Evolutionary conservation across 2,888 invertebrate species (phyloP), one percentile per base, ranked within the genome.

Genomic region (Rhingia rostrata): DNA sequence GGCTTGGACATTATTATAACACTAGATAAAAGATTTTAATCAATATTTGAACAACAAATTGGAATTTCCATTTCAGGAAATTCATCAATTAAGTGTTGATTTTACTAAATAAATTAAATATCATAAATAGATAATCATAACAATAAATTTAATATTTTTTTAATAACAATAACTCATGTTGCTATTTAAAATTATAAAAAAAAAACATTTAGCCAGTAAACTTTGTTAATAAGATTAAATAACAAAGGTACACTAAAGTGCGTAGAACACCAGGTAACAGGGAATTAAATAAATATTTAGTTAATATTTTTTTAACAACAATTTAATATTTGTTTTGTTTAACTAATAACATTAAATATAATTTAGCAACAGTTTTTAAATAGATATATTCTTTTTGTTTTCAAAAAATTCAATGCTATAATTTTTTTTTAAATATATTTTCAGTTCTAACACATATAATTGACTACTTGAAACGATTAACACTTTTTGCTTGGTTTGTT

Each of bases 401-500:
- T 43, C 51, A n/a, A 47, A 22, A 51, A 69, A 49, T 54, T 22
- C 30, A 69, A 56, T 80, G 10, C 35, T 63, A 43, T 49, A n/a
- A n/a, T 72, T 49, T 53, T 35, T 56, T 12, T 61, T 12, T 70
- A 45, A 64, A 54, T 49, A 41, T 77, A 14, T 61, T 86, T 85
- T 86, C 75, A 86, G 61, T 86, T 75, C 64, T 75, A 86, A 67
- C 58, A 86, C 82, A 86, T 82, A 80, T 87, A 87, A 86, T 86
- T 86, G 86, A 84, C 86, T 83, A 86, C 61, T 66, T 63, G 45
- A 51, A 79, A 74, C 35, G 49, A 63, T 49, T 54, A 37, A 72
- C 7, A 53, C 41, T 12, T 60, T 22, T 49, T 60, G 49, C 30
- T 43, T 32, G 4, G 5, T 41, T 45, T 37, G 12, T 53, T 45